phyloP scores from a whole-genome alignment of 2,797 vertebrate genomes.

The Tauraco hartlaubi region DNA sequence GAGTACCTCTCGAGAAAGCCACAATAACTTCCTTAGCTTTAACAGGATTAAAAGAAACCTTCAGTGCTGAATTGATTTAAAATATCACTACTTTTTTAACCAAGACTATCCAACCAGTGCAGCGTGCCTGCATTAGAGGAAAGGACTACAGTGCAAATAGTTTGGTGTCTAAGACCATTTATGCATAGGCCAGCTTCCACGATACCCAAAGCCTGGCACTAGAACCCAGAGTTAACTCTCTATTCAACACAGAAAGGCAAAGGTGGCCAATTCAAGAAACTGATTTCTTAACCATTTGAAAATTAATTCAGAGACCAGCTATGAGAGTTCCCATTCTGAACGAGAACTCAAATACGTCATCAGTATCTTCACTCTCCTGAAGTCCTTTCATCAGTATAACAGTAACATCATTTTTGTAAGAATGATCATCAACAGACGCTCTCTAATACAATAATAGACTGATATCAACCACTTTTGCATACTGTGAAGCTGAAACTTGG shows the following conservation, averaged over 20 bases:
- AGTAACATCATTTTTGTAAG: neutral
- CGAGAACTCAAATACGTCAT: neutral
- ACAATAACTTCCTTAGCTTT: neutral
- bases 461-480: neutral
- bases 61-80: neutral
- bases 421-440: neutral
- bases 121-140: neutral
- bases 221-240: neutral
- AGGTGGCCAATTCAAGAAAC: neutral
- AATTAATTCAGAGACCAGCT: neutral
- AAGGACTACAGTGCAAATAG: neutral
- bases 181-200: accelerated
- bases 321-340: neutral
- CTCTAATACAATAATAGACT: neutral
- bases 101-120: neutral
- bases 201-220: neutral
- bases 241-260: neutral
- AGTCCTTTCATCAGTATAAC: neutral
- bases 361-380: neutral
- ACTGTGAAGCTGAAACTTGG: neutral
- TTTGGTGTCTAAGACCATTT: neutral
- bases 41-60: neutral
- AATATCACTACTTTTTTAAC: neutral
- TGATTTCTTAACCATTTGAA: neutral
- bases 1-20: neutral